Base-by-base conservation (phyloP, 2,888 invertebrate genomes). In the Habroteleia sp. region DNA sequence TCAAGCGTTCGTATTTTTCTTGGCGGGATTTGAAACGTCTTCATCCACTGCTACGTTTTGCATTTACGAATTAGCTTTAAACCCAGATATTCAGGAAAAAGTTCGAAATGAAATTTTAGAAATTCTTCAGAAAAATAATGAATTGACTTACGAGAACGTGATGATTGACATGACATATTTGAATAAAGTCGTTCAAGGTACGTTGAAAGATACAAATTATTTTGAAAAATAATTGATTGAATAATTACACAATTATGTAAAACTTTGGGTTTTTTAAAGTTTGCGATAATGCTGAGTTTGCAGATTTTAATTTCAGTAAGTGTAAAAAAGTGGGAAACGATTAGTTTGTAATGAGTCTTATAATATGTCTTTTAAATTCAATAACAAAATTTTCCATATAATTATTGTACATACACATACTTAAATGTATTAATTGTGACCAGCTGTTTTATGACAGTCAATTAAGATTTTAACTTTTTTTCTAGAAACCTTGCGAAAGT, bases 11-110 rank as follows among this genome's bases (percentile, higher is more conserved):
- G 88, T 90, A 6, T 90, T 90, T 78, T 89, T 89, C 71, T 65
- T 89, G 42, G 91, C 90, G 10, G 91, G 91, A 2, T 90, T 90
- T 74, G 90, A 90, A 81, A 90, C 90, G 0, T 90, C 90, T 1
- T 89, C 90, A 1, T 87, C 90, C 3, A 89, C 90, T 4, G 87
- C 89, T 20, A 89, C 89, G 62, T 89, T 89, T 71, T 88, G 89
- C 4, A 78, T 90, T 1, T 90, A 89, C 68, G 89, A 90, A 82
- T 84, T 91, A 75, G 89, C 90, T 1, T 52, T 77, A 8, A 85
- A 89, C 81, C 81, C 81, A 10, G 80, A 85, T 1, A 85, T 90
- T 11, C 90, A 90, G 80, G 80, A 88, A 8, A 89, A 82, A 80
- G 84, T 89, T 1, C 82, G 88, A 20, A 44, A 80, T 6, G 91